Evolutionary conservation across 2,888 invertebrate species (phyloP).

Genomic region (Keiferia lycopersicella): DNA sequence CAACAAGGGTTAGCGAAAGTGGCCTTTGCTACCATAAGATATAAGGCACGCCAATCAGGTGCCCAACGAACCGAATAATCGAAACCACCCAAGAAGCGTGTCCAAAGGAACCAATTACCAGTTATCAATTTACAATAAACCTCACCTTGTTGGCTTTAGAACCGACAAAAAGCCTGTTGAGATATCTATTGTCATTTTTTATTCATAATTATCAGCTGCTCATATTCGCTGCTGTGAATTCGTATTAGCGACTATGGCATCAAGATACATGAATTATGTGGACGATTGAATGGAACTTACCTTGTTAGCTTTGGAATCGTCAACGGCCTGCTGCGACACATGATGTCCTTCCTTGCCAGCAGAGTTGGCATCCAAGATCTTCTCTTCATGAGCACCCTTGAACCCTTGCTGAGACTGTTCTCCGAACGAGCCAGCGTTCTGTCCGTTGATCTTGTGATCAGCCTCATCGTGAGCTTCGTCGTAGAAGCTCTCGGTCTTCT

Average conservation of each 20-base stretch:
- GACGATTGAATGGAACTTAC: constrained; percentile 46
- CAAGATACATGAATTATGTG: too few species aligned
- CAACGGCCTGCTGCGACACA: constrained; percentile 77
- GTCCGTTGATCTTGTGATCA: constrained; percentile 79
- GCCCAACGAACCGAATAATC: background rate
- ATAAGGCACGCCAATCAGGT: background rate
- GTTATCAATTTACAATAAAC: background rate
- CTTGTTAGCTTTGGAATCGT: constrained; percentile 82
- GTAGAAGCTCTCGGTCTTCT: constrained; percentile 84
- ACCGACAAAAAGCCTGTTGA: constrained; percentile 69
- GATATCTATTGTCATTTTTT: constrained; percentile 38
- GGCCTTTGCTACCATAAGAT: background rate
- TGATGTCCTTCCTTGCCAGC: constrained; percentile 83
- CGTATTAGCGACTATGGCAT: too few species aligned
- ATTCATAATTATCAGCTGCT: too few species aligned
- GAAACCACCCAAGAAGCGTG: constrained; percentile 5
- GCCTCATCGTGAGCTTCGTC: constrained; percentile 85
- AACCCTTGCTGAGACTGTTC: constrained; percentile 79
- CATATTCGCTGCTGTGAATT: too few species aligned
- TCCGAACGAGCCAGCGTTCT: constrained; percentile 81
- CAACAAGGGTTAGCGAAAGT: background rate
- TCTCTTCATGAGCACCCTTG: constrained; percentile 83
- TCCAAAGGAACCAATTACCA: background rate
- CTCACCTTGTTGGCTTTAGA: background rate
- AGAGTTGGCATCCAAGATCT: constrained; percentile 78